Base-by-base conservation (phyloP, 2,888 invertebrate genomes). In the Helicoverpa assulta region DNA sequence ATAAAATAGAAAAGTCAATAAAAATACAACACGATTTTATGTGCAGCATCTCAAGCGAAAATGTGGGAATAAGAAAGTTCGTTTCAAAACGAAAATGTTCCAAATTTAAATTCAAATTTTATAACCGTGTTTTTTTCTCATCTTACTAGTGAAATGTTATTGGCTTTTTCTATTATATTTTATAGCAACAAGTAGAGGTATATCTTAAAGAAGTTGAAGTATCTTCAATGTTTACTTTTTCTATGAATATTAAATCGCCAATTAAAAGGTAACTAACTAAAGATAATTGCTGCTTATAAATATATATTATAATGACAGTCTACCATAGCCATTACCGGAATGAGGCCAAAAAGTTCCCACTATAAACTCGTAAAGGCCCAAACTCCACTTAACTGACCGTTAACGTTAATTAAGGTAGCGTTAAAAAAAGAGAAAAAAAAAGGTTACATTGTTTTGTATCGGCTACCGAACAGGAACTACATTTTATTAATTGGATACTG, bases 401-500 rank as follows among this genome's bases (percentile, higher is more conserved):
- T 90, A 92, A 90, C 91, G 89, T 91, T 93, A 94, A 94, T 95
- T 94, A 94, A 91, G 83, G 84, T 80, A 85, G 86, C 83, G 85
- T 86, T 83, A 78, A 82, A 84, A 82, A 78, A 53, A 57, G 59
- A 86, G 87, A 88, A 89, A 90, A 26, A 90, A 91, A 90, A 91
- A 89, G 88, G 85, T 84, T 86, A 89, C 91, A 93, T 93, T 94
- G 94, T 94, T 91, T 88, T 85, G 87, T 87, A 76, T 72, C 84
- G 57, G 76, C 83, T 84, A 82, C 83, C 70, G 84, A 80, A 73
- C 81, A 80, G 88, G 87, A 91, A 91, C 89, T 91, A 93, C 93
- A 92, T 93, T 94, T 92, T 85, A 92, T 94, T 94, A 94, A 95
- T 95, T 95, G 94, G 91, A 89, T 84, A 88, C 88, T 88, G 89